Evolutionary conservation across 1,140 invertebrate genomes (phyloP).

Genomic region (Thereuonema tuberculata): DNA sequence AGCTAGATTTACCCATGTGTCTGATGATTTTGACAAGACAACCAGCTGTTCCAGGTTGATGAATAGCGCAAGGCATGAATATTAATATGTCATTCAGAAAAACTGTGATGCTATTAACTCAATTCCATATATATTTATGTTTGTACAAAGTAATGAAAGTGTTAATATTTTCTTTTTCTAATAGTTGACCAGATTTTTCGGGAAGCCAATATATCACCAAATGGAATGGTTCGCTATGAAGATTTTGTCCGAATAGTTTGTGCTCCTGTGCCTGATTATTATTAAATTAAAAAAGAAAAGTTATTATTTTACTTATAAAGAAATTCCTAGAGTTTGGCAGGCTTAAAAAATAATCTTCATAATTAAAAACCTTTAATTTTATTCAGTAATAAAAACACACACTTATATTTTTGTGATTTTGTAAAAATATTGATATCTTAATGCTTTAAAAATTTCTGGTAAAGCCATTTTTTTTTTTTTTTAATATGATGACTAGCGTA

Average conservation of each 20-base stretch:
- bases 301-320: not conserved
- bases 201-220: conserved; percentile 74
- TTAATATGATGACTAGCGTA: too few relatives aligned
- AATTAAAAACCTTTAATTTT: too few relatives aligned
- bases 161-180: conserved; percentile 27
- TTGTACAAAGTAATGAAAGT: not conserved
- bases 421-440: too few relatives aligned
- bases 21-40: too few relatives aligned
- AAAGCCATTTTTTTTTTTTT: too few relatives aligned
- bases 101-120: not conserved
- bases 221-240: conserved; percentile 70
- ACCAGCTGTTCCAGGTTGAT: too few relatives aligned
- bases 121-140: not conserved
- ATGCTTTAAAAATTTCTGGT: too few relatives aligned
- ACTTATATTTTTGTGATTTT: too few relatives aligned
- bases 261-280: conserved; percentile 89
- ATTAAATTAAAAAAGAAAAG: conserved; percentile 36
- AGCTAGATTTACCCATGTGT: too few relatives aligned
- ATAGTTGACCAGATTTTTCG: conserved; percentile 81
- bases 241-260: conserved; percentile 88
- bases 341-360: too few relatives aligned
- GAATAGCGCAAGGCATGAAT: not conserved
- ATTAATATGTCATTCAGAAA: not conserved
- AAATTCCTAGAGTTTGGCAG: too few relatives aligned
- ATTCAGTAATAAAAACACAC: too few relatives aligned